Evolutionary conservation across 1,140 invertebrate species (phyloP), one percentile per base, ranked within the genome.

Genomic region (Nasonia vitripennis): DNA sequence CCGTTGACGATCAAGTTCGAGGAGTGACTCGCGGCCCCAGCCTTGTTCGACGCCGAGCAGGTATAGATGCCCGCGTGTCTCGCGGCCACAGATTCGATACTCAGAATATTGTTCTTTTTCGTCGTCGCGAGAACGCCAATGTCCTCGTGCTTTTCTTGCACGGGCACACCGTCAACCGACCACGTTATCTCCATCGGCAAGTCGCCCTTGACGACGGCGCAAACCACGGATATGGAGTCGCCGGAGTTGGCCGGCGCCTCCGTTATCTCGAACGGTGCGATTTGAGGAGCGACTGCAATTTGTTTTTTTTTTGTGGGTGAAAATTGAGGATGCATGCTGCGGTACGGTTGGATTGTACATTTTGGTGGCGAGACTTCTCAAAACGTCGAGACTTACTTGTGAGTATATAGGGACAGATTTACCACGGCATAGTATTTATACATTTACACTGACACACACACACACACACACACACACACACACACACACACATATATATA

Each of bases 21-120:
- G 23, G 94, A 95, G 89, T 95, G 94, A 90, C 95, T 95, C 2
- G 94, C 94, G 85, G 93, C 94, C 67, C 96, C 96, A 9, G 96
- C 96, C 80, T 92, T 91, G 92, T 96, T 96, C 67, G 90, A 94
- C 37, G 95, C 95, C 79, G 94, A 94, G 91, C 96, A 97, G 17
- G 96, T 97, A 90, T 97, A 97, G 80, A 95, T 94, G 79, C 96
- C 96, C 34, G 94, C 95, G 91, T 97, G 96, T 87, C 94, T 93
- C 7, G 95, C 95, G 45, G 94, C 94, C 11, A 97, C 95, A 4
- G 95, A 94, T 87, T 96, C 95, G 88, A 97, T 96, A 86, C 95
- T 95, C 78, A 97, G 92, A 86, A 96, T 95, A 91, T 95, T 96
- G 81, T 94, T 91, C 81, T 93, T 93, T 84, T 93, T 93, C 14